These are phyloP conservation scores for Synodontis membranacea DNA, from an alignment of 2,113 vertebrate species.

Conservation along the genomic window DNA sequence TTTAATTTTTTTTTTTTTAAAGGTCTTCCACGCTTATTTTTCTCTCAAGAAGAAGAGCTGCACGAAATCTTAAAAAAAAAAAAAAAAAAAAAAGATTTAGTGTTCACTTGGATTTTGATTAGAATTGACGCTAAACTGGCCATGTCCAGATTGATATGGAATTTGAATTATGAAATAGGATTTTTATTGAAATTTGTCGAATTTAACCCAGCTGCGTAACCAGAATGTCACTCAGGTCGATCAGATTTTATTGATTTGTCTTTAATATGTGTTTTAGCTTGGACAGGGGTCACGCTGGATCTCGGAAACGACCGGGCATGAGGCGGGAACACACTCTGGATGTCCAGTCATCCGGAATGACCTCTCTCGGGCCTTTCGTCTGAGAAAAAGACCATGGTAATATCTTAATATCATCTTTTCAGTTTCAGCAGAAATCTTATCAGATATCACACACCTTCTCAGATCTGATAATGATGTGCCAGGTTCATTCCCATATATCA, in stretches of 20 bases:
- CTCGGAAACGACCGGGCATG: not conserved
- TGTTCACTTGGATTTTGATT: not conserved
- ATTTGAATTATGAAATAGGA: not conserved
- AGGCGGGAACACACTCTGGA: not conserved
- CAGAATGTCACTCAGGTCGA: not conserved
- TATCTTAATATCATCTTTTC: not conserved
- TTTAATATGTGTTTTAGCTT: no score
- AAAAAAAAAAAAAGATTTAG: no score
- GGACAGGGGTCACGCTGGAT: not conserved
- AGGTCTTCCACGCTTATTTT: conserved; percentile 22
- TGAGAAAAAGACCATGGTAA: not conserved
- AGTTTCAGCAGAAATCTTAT: not conserved
- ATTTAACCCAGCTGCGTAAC: not conserved
- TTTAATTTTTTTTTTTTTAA: conserved; percentile 10
- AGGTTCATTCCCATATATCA: not conserved
- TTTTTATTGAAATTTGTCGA: not conserved
- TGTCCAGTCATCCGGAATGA: not conserved
- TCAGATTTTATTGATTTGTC: not conserved
- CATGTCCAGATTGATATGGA: not conserved
- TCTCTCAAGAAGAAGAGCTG: not conserved
- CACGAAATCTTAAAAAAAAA: not conserved
- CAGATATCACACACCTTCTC: not conserved
- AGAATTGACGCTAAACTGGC: not conserved
- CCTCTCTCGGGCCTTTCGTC: not conserved
- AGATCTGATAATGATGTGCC: not conserved